phyloP scores from a whole-genome alignment of 1,140 invertebrate species.

The Druon quercuslanigerum region DNA sequence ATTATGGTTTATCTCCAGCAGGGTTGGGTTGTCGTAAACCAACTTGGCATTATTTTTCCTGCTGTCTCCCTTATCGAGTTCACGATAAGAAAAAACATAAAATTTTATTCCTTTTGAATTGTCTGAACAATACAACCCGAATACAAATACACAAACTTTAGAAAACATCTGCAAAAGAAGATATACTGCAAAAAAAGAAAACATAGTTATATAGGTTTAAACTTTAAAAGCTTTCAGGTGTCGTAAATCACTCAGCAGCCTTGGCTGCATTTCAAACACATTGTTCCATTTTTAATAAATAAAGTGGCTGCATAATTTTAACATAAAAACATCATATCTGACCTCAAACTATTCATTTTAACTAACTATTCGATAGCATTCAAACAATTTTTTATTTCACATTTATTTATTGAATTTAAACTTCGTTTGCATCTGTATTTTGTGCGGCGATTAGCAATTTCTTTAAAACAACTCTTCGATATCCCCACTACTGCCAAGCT shows the following conservation, averaged over 20 bases:
- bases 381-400: too few relatives aligned
- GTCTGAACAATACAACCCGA: background rate
- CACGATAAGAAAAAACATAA: constrained; percentile 18
- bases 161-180: background rate
- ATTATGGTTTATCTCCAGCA: constrained; percentile 10
- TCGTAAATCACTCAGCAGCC: constrained; percentile 12
- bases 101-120: background rate
- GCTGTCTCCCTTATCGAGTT: background rate
- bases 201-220: background rate
- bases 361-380: too few relatives aligned
- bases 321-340: too few relatives aligned
- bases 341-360: too few relatives aligned
- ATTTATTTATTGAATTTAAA: too few relatives aligned
- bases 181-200: constrained; percentile 2
- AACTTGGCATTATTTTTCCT: background rate
- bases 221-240: background rate
- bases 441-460: too few relatives aligned
- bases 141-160: background rate
- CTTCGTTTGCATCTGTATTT: too few relatives aligned
- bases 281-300: background rate
- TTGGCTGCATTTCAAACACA: constrained; percentile 2
- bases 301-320: background rate
- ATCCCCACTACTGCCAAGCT: too few relatives aligned
- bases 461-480: too few relatives aligned
- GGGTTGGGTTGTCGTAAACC: constrained; percentile 9